Evolutionary conservation across 2,797 vertebrate genomes (phyloP).

Genomic region (Octomys mimax): DNA sequence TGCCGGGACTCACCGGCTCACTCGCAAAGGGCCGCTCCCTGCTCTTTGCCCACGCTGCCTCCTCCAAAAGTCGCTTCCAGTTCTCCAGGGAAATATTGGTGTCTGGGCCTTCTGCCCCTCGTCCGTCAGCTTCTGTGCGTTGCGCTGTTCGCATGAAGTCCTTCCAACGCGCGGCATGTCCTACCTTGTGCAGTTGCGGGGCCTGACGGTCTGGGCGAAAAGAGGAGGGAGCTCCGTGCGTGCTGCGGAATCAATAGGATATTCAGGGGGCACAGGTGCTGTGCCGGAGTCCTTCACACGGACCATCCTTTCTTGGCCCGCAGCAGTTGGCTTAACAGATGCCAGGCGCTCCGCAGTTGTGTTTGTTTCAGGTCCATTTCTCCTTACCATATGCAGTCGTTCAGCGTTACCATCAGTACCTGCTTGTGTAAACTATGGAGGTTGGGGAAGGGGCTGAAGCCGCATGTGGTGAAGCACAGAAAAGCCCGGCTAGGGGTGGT

Average conservation of each 20-base stretch:
- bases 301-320: neutral
- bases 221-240: neutral
- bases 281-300: too few relatives aligned
- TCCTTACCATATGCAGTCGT: neutral
- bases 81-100: neutral
- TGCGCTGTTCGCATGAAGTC: too few relatives aligned
- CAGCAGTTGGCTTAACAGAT: neutral
- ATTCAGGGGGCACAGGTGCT: neutral
- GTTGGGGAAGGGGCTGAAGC: neutral
- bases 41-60: neutral
- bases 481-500: neutral
- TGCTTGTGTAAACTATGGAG: neutral
- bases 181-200: neutral
- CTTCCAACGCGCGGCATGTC: too few relatives aligned
- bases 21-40: too few relatives aligned
- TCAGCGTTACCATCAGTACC: neutral
- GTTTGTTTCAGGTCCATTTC: neutral
- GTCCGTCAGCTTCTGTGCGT: neutral
- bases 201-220: neutral
- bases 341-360: neutral
- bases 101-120: too few relatives aligned
- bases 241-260: neutral
- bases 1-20: too few relatives aligned
- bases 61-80: neutral
- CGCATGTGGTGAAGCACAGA: neutral